phyloP scores from a whole-genome alignment of 2,888 invertebrate species.

The Branchipolynoe longqiensis region DNA sequence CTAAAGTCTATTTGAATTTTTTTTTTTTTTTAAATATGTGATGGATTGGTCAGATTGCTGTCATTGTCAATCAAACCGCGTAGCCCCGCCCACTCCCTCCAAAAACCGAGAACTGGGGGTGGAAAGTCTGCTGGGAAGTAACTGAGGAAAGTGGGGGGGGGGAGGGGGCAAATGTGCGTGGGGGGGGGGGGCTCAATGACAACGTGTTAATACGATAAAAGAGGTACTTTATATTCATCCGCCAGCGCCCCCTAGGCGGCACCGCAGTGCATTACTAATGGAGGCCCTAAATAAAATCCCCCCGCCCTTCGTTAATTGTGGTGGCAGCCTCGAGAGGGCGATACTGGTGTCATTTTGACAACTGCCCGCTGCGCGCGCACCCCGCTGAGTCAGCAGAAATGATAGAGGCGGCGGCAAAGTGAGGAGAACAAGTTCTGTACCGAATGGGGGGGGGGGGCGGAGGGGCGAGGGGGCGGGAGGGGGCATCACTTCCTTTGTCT shows the following conservation, averaged over 20 bases:
- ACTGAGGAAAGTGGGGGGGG: neutral
- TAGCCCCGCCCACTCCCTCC: slow-evolving; percentile 36
- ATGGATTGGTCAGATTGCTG: slow-evolving; percentile 19
- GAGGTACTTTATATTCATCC: slow-evolving; percentile 57
- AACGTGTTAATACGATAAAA: slow-evolving; percentile 57
- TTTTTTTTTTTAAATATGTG: too few species aligned
- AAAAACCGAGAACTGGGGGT: too few species aligned
- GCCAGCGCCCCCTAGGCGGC: slow-evolving; percentile 36
- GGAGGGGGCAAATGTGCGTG: too few species aligned
- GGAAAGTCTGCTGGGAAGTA: too few species aligned
- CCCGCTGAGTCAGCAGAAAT: slow-evolving; percentile 48
- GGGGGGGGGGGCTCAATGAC: slow-evolving; percentile 33
- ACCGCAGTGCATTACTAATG: slow-evolving; percentile 42
- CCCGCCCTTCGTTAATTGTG: slow-evolving; percentile 51
- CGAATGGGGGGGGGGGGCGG: neutral
- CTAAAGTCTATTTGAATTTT: too few species aligned
- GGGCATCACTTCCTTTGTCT: slow-evolving; percentile 1
- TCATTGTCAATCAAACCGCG: slow-evolving; percentile 52
- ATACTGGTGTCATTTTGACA: slow-evolving; percentile 56
- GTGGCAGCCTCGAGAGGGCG: slow-evolving; percentile 48
- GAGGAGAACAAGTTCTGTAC: slow-evolving; percentile 46
- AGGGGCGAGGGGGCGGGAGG: neutral
- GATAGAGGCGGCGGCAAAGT: slow-evolving; percentile 50
- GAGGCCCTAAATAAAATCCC: slow-evolving; percentile 54
- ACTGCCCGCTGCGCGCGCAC: slow-evolving; percentile 44